Evolutionary conservation across 2,888 invertebrate species (phyloP), one percentile per base, ranked within the genome.

Genomic region (Loripinus fragilis): DNA sequence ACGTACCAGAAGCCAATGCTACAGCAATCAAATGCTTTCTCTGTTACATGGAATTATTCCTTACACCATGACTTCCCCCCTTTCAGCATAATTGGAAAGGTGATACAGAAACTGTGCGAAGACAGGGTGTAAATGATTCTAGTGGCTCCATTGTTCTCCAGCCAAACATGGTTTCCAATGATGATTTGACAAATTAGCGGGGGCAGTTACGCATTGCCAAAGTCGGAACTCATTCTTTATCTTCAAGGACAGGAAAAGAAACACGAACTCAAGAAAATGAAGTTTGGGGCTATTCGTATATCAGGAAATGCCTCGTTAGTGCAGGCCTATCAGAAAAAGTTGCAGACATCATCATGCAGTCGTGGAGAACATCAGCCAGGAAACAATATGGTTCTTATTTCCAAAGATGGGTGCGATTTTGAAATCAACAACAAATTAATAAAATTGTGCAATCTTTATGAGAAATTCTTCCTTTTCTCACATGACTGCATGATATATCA

Each of bases 11-110:
- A 68, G n/a, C 33, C 30, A 20, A 28, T 25, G 83, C 83, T 2
- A 30, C 30, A 45, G 64, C 67, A 38, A 64, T 78, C n/a, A 23
- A 73, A 83, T 70, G 83, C 80, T 8, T 83, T 83, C 72, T 74
- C 78, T 15, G 42, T 80, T 3, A 17, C 15, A 3, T 83, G 78
- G 83, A 67, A 20, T 28, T 41, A 73, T 25, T 8, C 41, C 28
- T 65, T 71, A 17, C 42, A 72, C 55, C 76, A 80, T 52, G 72
- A 76, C 23, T 80, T 80, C 60, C 76, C 68, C 28, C 83, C 80
- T 77, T 83, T 83, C 71, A 83, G 80, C n/a, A n/a, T n/a, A n/a
- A n/a, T n/a, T n/a, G n/a, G n/a, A n/a, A n/a, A n/a, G n/a, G n/a
- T n/a, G n/a, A n/a, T n/a, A n/a, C n/a, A n/a, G n/a, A n/a, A n/a